A percentile compares a stretch with the other conserved stretches of the same genome.
Conservation (phyloP, 2,888 invertebrate genomes). For the Lottia gigantea region DNA sequence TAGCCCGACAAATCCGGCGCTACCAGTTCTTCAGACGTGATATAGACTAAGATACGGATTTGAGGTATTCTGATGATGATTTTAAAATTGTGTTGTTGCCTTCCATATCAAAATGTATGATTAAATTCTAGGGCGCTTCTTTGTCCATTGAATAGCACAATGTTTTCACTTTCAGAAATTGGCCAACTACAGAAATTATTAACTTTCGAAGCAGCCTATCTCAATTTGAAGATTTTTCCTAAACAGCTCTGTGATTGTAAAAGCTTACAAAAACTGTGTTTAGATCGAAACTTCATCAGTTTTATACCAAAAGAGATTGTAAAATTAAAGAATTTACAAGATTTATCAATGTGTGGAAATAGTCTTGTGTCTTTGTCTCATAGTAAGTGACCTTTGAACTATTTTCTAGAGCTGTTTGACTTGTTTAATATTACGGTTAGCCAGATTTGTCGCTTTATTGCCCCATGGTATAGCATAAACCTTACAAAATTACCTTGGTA, state of each 20-base stretch:
- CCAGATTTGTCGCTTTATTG: too few relatives aligned
- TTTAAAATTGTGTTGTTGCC: too few relatives aligned
- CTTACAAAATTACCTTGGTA: too few relatives aligned
- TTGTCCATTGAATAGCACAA: not conserved
- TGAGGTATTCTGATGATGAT: too few relatives aligned
- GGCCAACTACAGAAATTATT: not conserved
- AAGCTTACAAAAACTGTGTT: slow-evolving; percentile 1
- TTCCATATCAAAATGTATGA: too few relatives aligned
- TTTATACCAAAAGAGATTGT: not conserved
- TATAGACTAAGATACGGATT: too few relatives aligned
- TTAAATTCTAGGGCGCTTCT: too few relatives aligned
- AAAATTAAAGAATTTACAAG: not conserved
- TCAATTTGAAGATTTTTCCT: not conserved
- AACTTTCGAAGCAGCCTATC: not conserved
- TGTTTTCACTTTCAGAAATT: not conserved
- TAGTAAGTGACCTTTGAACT: not conserved
- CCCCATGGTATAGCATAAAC: too few relatives aligned
- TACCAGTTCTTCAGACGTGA: too few relatives aligned
- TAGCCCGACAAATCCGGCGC: too few relatives aligned
- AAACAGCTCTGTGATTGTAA: not conserved
- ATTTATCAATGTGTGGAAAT: slow-evolving; percentile 1
- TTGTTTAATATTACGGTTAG: too few relatives aligned
- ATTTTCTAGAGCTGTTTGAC: too few relatives aligned
- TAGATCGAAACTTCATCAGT: not conserved
- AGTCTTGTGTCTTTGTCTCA: not conserved